These are phyloP conservation scores for Chelidonichthys spinosus DNA, from an alignment of 2,797 vertebrate genomes.

Conservation along the genomic window DNA sequence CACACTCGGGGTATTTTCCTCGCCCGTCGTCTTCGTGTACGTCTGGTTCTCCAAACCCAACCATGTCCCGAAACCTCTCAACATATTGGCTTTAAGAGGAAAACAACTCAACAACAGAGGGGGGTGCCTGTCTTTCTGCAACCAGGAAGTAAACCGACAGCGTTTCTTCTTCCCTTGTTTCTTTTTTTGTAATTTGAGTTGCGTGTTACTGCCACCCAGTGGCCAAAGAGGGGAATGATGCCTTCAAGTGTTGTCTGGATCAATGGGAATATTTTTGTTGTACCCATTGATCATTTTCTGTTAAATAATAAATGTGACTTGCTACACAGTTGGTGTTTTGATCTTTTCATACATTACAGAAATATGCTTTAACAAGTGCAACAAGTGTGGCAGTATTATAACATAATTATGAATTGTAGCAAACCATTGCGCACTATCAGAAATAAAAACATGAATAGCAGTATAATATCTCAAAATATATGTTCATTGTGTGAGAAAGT, in stretches of 20 bases:
- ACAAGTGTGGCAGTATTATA: background rate
- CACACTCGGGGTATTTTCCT: slow-evolving; percentile 26
- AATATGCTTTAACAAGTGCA: background rate
- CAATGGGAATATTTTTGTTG: too few species aligned
- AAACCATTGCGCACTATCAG: background rate
- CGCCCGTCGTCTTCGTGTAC: slow-evolving; percentile 31
- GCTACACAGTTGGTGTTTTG: background rate
- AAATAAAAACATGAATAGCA: background rate
- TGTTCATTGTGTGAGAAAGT: background rate
- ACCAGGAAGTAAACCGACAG: slow-evolving; percentile 59
- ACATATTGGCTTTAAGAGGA: slow-evolving; percentile 55
- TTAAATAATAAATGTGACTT: background rate
- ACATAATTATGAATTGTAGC: too few species aligned
- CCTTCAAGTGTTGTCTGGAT: background rate
- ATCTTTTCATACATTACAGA: background rate
- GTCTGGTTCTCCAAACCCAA: slow-evolving; percentile 74
- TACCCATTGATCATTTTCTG: too few species aligned
- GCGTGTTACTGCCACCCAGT: slow-evolving; percentile 12
- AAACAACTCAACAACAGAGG: background rate
- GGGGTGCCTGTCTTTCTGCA: slow-evolving; percentile 13
- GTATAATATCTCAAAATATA: background rate
- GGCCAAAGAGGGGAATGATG: slow-evolving; percentile 16
- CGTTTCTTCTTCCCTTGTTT: slow-evolving; percentile 45
- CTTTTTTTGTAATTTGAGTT: fast-evolving
- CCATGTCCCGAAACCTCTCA: slow-evolving; percentile 79